Percentiles rank a stretch among this genome's conserved stretches.
phyloP scores from a whole-genome alignment of 2,797 vertebrate genomes.

The Chlorospingus semifuscus region DNA sequence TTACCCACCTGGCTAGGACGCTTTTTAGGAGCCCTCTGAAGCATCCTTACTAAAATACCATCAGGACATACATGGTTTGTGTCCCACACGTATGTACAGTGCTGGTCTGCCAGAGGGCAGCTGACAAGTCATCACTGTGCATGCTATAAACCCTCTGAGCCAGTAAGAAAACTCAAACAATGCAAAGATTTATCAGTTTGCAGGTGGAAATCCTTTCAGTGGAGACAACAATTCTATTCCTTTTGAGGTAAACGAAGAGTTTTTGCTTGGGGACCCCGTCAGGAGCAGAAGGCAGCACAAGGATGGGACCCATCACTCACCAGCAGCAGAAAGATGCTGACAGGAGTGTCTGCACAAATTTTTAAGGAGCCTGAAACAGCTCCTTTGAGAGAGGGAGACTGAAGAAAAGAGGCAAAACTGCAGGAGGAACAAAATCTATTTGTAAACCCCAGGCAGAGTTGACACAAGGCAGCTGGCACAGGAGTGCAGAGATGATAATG shows the following conservation, averaged over 20 bases:
- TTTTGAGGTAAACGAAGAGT: slow-evolving; percentile 55
- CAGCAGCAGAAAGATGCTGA: slow-evolving; percentile 15
- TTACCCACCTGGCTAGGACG: neutral
- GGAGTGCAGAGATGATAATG: neutral
- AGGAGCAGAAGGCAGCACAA: neutral
- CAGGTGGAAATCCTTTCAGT: slow-evolving; percentile 32
- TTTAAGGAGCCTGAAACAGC: neutral
- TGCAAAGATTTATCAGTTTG: slow-evolving; percentile 40
- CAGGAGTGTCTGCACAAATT: neutral
- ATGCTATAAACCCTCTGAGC: slow-evolving; percentile 17
- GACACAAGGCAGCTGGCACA: neutral
- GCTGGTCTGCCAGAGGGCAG: neutral
- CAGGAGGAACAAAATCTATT: neutral
- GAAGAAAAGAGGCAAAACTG: neutral
- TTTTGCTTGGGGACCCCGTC: slow-evolving; percentile 1
- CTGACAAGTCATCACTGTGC: slow-evolving; percentile 49
- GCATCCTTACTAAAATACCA: neutral
- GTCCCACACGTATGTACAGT: neutral
- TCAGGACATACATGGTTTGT: neutral
- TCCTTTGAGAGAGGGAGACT: neutral
- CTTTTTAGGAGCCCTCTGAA: neutral
- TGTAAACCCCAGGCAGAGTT: slow-evolving; percentile 24
- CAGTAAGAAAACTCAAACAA: slow-evolving; percentile 36
- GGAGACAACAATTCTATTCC: slow-evolving; percentile 62
- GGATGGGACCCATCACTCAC: neutral